These are phyloP conservation scores for Tenualosa thibaudeaui DNA, from an alignment of 2,797 vertebrate species.

Conservation along the genomic window DNA sequence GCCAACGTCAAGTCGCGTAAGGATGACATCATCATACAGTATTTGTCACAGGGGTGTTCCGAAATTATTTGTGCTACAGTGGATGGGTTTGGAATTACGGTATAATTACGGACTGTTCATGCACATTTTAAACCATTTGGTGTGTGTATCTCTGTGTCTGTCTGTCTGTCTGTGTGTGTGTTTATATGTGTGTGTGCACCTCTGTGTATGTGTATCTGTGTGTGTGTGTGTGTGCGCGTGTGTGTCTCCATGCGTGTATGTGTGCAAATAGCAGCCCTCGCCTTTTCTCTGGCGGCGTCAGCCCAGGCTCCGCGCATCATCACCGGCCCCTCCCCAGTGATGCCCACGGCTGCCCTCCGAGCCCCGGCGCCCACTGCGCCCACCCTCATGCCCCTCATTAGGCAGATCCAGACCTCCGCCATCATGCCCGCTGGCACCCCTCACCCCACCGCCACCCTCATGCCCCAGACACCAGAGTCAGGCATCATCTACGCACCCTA, in stretches of 20 bases:
- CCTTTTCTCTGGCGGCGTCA: conserved; percentile 93
- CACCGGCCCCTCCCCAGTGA: conserved; percentile 89
- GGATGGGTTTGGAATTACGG: conserved; percentile 49
- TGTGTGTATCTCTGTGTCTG: conserved; percentile 45
- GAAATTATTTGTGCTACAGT: conserved; percentile 43
- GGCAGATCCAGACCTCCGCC: conserved; percentile 96
- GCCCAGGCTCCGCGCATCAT: conserved; percentile 95
- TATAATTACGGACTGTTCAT: not conserved
- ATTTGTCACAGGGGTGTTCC: not conserved
- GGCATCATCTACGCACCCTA: conserved; percentile 96
- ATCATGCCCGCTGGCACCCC: conserved; percentile 91
- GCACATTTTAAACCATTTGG: not conserved
- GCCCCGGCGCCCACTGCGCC: conserved; percentile 88
- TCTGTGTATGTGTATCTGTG: conserved; percentile 36
- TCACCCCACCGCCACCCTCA: conserved; percentile 84
- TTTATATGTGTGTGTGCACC: conserved; percentile 50
- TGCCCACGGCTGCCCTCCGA: conserved; percentile 85
- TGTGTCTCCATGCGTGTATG: conserved; percentile 68
- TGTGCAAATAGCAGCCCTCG: conserved; percentile 83
- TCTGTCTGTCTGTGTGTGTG: conserved; percentile 46
- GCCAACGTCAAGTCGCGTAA: conserved; percentile 99
- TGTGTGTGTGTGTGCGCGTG: conserved; percentile 22
- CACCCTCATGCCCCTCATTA: conserved; percentile 98
- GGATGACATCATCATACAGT: conserved; percentile 58
- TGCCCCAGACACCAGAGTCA: conserved; percentile 90